phyloP scores from a whole-genome alignment of 2,113 vertebrate species.

The Abramis brama region DNA sequence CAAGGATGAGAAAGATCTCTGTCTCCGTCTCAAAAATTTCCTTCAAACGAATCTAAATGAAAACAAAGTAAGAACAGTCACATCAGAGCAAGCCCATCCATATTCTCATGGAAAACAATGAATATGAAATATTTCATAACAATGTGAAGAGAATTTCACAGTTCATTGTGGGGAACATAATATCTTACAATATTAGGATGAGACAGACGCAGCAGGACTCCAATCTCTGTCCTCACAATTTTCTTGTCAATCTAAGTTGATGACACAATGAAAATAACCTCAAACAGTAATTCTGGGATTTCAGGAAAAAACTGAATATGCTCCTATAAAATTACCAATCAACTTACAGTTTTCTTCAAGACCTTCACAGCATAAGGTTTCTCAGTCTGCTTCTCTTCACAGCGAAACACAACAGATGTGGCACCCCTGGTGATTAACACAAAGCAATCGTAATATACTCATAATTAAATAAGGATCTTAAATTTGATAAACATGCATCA shows the following conservation, averaged over 20 bases:
- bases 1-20: conserved; percentile 84
- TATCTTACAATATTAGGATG: conserved; percentile 88
- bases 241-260: conserved; percentile 85
- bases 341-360: conserved; percentile 87
- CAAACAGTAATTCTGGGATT: neutral
- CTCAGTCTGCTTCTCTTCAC: conserved; percentile 84
- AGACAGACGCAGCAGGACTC: conserved; percentile 84
- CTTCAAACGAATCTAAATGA: conserved; percentile 85
- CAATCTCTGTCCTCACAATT: conserved; percentile 88
- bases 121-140: neutral
- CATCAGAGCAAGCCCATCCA: neutral
- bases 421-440: conserved; percentile 75
- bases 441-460: conserved; percentile 9
- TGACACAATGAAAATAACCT: conserved; percentile 11
- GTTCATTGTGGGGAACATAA: neutral
- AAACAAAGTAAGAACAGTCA: neutral
- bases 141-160: neutral
- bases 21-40: conserved; percentile 89
- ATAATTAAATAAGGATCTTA: neutral
- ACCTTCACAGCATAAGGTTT: conserved; percentile 83
- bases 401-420: conserved; percentile 86
- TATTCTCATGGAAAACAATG: neutral
- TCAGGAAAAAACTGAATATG: neutral
- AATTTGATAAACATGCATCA: neutral
- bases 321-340: neutral